These are phyloP conservation scores for Zaprionus kolodkinae DNA, from an alignment of 1,140 invertebrate genomes.

Conservation along the genomic window DNA sequence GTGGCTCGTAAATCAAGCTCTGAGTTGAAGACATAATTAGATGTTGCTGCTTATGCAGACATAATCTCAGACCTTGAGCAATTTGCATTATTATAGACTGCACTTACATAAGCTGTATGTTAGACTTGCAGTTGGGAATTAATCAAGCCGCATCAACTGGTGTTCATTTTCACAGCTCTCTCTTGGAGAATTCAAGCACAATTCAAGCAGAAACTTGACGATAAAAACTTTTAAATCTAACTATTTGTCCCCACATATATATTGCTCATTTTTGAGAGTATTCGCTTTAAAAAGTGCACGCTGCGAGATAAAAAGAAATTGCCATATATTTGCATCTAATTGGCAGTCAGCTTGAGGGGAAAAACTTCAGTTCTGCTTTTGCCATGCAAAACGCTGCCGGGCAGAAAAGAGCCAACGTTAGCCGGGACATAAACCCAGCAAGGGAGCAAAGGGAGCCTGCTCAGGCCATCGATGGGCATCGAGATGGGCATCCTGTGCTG, in stretches of 20 bases:
- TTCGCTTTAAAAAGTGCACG: slow-evolving; percentile 10
- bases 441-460: not conserved
- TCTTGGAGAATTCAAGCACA: not conserved
- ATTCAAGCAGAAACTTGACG: not conserved
- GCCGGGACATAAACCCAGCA: slow-evolving; percentile 3
- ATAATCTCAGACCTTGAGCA: not conserved
- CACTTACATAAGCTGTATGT: not conserved
- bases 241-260: slow-evolving; percentile 21
- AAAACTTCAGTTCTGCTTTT: slow-evolving; percentile 39
- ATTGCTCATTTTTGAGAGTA: slow-evolving; percentile 30
- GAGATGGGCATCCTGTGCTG: slow-evolving; percentile 42
- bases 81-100: not conserved
- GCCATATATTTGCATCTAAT: slow-evolving; percentile 78
- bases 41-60: not conserved
- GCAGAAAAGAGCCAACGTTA: slow-evolving; percentile 31
- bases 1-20: slow-evolving; percentile 2
- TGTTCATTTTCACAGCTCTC: not conserved
- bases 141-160: slow-evolving; percentile 1
- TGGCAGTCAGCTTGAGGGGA: slow-evolving; percentile 65
- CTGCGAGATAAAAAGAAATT: slow-evolving; percentile 27
- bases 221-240: slow-evolving; percentile 6
- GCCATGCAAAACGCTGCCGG: slow-evolving; percentile 46
- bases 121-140: not conserved
- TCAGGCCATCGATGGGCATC: slow-evolving; percentile 56
- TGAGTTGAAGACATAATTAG: not conserved